These are phyloP conservation scores for Ptilorrhoa leucosticta DNA, from an alignment of 2,113 vertebrate species.

Conservation along the genomic window DNA sequence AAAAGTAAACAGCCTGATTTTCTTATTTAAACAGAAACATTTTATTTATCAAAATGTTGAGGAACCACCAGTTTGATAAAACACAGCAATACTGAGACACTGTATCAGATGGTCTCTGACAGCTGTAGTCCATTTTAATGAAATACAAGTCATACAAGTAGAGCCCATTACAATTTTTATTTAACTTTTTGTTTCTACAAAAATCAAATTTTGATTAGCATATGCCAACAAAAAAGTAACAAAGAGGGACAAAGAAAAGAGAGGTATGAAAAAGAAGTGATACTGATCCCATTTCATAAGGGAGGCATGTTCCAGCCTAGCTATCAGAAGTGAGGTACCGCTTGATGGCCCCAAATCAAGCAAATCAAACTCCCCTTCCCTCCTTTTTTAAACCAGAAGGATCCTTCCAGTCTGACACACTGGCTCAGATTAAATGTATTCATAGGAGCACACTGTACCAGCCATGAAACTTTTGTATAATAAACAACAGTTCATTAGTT, in stretches of 20 bases:
- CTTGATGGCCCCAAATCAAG: neutral
- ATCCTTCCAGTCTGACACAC: neutral
- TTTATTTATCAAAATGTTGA: constrained; percentile 47
- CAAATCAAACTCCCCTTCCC: constrained; percentile 1
- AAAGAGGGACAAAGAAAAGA: constrained; percentile 45
- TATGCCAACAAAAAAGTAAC: constrained; percentile 74
- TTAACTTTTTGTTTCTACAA: constrained; percentile 48
- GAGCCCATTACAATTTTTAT: constrained; percentile 13
- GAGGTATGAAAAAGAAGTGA: constrained; percentile 35
- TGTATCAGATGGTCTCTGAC: constrained; percentile 36
- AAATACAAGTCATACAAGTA: constrained; percentile 31
- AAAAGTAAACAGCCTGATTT: constrained; percentile 66
- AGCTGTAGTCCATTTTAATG: constrained; percentile 22
- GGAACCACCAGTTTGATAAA: constrained; percentile 52
- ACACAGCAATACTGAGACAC: constrained; percentile 42
- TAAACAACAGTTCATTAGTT: neutral
- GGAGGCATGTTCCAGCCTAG: constrained; percentile 20
- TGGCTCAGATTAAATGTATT: constrained; percentile 15
- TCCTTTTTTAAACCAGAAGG: neutral
- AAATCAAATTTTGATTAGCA: constrained; percentile 40
- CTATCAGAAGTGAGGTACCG: constrained; percentile 2
- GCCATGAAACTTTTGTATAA: neutral
- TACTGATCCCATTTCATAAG: constrained; percentile 16
- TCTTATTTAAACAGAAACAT: constrained; percentile 47
- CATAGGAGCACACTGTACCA: constrained; percentile 60